phyloP scores from a whole-genome alignment of 2,888 invertebrate species.

The Iphiclides podalirius region DNA sequence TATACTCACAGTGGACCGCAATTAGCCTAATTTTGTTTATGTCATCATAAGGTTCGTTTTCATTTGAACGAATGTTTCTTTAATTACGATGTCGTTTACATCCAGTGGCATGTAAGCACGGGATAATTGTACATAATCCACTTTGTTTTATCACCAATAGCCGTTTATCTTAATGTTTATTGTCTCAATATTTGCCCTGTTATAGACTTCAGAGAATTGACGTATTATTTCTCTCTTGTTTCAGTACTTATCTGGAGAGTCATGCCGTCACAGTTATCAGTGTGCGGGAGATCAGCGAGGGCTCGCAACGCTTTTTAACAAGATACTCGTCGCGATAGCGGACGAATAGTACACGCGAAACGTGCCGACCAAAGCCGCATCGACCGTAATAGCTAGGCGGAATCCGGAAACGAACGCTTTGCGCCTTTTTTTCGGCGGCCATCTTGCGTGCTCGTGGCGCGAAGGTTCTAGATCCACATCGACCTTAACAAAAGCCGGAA shows the following conservation, averaged over 20 bases:
- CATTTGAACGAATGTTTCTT: neutral
- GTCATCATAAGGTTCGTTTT: neutral
- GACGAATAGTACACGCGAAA: slow-evolving; percentile 1
- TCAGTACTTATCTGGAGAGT: slow-evolving; percentile 61
- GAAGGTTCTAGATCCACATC: slow-evolving; percentile 41
- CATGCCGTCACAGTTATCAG: slow-evolving; percentile 65
- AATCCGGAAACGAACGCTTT: neutral
- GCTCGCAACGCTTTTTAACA: slow-evolving; percentile 23
- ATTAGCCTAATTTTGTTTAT: slow-evolving; percentile 2
- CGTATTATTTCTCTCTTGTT: slow-evolving; percentile 46
- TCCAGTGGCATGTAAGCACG: no score
- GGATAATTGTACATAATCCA: neutral
- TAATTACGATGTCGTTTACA: no score
- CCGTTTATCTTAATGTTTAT: slow-evolving; percentile 13
- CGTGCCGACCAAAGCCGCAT: no score
- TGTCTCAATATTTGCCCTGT: neutral
- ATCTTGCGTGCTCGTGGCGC: slow-evolving; percentile 33
- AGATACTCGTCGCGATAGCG: slow-evolving; percentile 12
- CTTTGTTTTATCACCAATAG: neutral
- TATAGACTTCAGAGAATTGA: slow-evolving; percentile 27
- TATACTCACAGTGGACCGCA: neutral
- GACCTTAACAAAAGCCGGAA: neutral
- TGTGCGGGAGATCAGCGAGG: slow-evolving; percentile 45
- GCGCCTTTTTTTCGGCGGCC: neutral
- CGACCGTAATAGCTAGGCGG: no score